Evolutionary conservation across 2,113 vertebrate genomes (phyloP).

Genomic region (Acanthochromis polyacanthus): DNA sequence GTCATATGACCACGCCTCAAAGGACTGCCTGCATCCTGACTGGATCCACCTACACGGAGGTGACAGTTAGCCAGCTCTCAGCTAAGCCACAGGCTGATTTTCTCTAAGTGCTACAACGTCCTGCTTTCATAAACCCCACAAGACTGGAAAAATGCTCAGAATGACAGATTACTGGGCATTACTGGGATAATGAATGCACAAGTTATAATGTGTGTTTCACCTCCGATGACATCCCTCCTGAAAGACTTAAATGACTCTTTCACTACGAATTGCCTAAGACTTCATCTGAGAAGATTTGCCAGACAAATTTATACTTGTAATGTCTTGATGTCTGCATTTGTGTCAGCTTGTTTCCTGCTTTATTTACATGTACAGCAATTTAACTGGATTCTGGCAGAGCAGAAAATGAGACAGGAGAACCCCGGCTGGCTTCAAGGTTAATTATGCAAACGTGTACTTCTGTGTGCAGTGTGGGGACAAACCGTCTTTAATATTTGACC

Average conservation of each 20-base stretch:
- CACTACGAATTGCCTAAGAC: neutral
- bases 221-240: neutral
- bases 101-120: constrained; percentile 57
- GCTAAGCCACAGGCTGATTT: constrained; percentile 69
- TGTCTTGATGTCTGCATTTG: neutral
- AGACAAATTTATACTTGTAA: constrained; percentile 17
- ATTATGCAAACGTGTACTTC: constrained; percentile 21
- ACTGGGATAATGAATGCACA: constrained; percentile 1
- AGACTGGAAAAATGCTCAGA: constrained; percentile 22
- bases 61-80: constrained; percentile 75
- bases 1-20: constrained; percentile 55
- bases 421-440: constrained; percentile 24
- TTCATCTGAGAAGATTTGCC: constrained; percentile 2
- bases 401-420: constrained; percentile 12
- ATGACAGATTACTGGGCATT: constrained; percentile 1
- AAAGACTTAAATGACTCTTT: constrained; percentile 3
- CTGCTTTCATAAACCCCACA: constrained; percentile 13
- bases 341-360: constrained; percentile 21
- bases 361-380: constrained; percentile 21
- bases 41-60: constrained; percentile 71
- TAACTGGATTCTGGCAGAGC: constrained; percentile 12
- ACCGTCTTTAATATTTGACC: neutral
- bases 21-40: constrained; percentile 75
- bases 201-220: neutral
- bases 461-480: constrained; percentile 7